These are phyloP conservation scores for Apaloderma vittatum DNA, from an alignment of 2,113 vertebrate species.

Conservation along the genomic window DNA sequence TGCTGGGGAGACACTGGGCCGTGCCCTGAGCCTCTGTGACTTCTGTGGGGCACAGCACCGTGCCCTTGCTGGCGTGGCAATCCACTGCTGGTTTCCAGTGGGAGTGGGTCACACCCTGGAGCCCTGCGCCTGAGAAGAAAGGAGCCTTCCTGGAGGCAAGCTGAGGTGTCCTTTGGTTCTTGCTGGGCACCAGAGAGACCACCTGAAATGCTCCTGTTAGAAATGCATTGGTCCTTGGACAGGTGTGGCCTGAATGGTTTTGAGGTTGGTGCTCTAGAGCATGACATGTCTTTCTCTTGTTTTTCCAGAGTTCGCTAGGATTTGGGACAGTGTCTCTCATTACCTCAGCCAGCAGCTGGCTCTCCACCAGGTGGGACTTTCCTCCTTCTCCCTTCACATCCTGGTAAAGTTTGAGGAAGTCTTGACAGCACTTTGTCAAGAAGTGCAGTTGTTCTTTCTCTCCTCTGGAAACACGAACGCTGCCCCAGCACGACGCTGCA, in stretches of 20 bases:
- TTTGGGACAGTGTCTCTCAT: not conserved
- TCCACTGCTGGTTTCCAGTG: no score
- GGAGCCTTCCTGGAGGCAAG: not conserved
- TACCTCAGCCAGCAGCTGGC: not conserved
- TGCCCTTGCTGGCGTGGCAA: not conserved
- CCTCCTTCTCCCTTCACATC: not conserved
- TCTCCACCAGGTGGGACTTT: not conserved
- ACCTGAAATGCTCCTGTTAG: not conserved
- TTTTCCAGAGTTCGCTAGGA: not conserved
- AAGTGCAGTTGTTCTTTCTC: not conserved
- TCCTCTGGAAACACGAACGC: not conserved
- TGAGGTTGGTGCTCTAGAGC: not conserved
- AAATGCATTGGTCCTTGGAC: not conserved
- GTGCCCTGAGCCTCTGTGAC: no score
- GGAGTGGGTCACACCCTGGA: no score
- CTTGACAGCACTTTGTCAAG: not conserved
- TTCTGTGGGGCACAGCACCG: not conserved
- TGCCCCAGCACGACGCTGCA: not conserved
- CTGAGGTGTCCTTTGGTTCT: not conserved
- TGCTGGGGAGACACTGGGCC: no score
- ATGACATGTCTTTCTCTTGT: not conserved
- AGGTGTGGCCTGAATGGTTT: not conserved
- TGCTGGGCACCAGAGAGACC: not conserved
- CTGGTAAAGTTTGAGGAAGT: not conserved
- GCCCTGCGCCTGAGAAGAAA: no score